phyloP scores from a whole-genome alignment of 2,888 invertebrate genomes.

The Drosophila ustulata region DNA sequence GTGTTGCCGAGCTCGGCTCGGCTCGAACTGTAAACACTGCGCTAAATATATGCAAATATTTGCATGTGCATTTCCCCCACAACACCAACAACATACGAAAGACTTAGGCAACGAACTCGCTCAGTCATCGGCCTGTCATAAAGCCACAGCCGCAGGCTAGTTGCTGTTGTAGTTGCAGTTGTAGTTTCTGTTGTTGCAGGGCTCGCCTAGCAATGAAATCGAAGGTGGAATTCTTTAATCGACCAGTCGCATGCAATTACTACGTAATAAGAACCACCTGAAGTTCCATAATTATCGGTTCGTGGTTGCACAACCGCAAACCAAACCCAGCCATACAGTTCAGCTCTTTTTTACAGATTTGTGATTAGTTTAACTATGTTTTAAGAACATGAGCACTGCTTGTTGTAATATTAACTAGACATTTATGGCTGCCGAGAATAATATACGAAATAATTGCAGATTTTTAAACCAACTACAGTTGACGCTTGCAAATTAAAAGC shows the following conservation, averaged over 20 bases:
- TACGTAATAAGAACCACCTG: conserved; percentile 21
- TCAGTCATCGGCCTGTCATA: conserved; percentile 72
- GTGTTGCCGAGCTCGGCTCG: conserved; percentile 44
- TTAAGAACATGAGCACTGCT: background rate
- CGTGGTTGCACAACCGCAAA: background rate
- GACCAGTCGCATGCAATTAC: conserved; percentile 24
- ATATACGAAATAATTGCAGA: no score
- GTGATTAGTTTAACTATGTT: conserved; percentile 3
- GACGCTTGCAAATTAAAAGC: no score
- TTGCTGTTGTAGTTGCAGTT: conserved; percentile 5
- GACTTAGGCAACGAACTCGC: conserved; percentile 78
- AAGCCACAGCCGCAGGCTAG: conserved; percentile 34
- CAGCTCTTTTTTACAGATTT: conserved; percentile 4
- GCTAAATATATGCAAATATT: conserved; percentile 76
- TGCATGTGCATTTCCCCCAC: conserved; percentile 50
- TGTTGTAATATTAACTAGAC: no score
- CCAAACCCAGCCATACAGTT: conserved; percentile 9
- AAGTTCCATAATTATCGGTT: conserved; percentile 16
- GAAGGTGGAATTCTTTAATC: conserved; percentile 31
- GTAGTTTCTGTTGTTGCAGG: conserved; percentile 9
- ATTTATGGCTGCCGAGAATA: no score
- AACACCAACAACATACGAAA: conserved; percentile 52
- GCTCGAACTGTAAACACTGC: background rate
- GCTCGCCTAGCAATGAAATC: conserved; percentile 15
- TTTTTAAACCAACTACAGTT: no score